phyloP scores from a whole-genome alignment of 2,797 vertebrate genomes.

The Hipposideros larvatus region DNA sequence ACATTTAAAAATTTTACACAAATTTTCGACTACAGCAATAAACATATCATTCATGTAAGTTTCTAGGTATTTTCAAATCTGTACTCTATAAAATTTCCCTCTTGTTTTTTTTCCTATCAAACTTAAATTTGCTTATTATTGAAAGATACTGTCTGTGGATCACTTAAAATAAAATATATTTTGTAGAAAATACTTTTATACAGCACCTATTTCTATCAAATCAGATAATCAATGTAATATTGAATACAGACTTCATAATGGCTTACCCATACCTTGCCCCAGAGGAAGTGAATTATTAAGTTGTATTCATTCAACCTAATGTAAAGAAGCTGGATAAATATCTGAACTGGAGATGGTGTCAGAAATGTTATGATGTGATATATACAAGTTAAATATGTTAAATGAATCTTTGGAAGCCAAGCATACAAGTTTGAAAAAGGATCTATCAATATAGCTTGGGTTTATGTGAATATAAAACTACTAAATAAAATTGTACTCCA shows the following conservation, averaged over 20 bases:
- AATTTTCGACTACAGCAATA: not conserved
- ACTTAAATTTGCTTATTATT: not conserved
- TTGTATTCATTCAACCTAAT: conserved; percentile 41
- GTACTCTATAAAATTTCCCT: not conserved
- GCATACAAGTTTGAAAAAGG: not conserved
- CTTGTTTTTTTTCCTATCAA: not conserved
- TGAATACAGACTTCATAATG: conserved; percentile 44
- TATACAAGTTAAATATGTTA: not conserved
- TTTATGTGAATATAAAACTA: not conserved
- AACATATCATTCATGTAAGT: not conserved
- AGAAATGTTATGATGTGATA: conserved; percentile 53
- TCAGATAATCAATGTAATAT: conserved; percentile 14
- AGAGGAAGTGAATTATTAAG: conserved; percentile 66
- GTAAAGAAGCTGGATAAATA: conserved; percentile 30
- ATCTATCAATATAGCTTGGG: not conserved
- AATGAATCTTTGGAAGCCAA: not conserved
- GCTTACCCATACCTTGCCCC: conserved; percentile 57
- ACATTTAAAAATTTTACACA: not conserved
- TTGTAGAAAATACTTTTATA: not conserved
- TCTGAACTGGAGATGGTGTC: conserved; percentile 8
- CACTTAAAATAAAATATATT: not conserved
- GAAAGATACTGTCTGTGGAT: not conserved
- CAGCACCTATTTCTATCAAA: not conserved
- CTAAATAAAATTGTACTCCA: not conserved
- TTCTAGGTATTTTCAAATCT: not conserved